phyloP scores from a whole-genome alignment of 2,113 vertebrate genomes.

The Chauna torquata region DNA sequence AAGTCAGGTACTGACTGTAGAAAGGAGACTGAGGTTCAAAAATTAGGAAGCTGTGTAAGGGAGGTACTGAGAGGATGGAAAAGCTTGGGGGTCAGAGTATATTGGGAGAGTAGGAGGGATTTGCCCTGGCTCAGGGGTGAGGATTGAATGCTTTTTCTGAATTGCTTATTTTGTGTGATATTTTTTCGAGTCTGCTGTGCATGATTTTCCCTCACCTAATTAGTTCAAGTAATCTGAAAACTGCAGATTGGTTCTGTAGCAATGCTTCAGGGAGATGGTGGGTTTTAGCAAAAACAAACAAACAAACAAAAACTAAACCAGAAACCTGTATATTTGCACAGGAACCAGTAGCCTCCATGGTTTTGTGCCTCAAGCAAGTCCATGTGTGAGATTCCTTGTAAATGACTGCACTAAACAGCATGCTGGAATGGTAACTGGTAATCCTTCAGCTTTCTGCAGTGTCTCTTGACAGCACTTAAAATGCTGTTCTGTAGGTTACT shows the following conservation, averaged over 20 bases:
- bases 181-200: not conserved
- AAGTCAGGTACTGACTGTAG: not conserved
- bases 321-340: not conserved
- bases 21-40: not conserved
- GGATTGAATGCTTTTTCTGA: not conserved
- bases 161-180: not conserved
- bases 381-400: not conserved
- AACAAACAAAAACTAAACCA: not conserved
- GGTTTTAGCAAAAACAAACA: not conserved
- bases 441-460: not conserved
- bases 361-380: not conserved
- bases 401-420: not conserved
- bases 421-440: not conserved
- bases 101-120: not conserved
- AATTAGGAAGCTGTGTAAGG: not conserved
- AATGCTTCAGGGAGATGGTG: not conserved
- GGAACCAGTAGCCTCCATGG: accelerated
- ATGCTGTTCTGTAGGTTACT: not conserved
- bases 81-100: not conserved
- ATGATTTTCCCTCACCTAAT: not conserved
- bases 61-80: not conserved
- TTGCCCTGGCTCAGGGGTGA: not conserved
- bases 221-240: not conserved
- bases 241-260: not conserved
- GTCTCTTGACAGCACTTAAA: slow-evolving; percentile 36